Conservation (phyloP, 1,140 invertebrate species). For the Lepidurus apus region DNA sequence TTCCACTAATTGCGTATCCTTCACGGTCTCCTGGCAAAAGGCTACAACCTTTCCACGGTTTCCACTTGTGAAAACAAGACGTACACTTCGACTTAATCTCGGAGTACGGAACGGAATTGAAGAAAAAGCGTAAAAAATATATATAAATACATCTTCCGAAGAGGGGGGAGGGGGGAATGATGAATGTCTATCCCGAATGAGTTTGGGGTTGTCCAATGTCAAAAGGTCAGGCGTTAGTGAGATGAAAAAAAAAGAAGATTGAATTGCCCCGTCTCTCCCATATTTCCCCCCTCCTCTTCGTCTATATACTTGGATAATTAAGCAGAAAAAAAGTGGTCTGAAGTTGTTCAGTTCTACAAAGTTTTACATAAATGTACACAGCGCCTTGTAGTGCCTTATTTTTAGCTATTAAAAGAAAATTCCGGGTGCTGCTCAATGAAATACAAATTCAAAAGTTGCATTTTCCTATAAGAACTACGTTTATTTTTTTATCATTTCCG, state of each 20-base stretch:
- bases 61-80: slow-evolving; percentile 21
- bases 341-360: not conserved
- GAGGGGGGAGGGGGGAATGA: not conserved
- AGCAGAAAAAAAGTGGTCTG: not conserved
- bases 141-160: not conserved
- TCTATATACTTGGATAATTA: not conserved
- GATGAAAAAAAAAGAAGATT: not conserved
- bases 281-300: not conserved
- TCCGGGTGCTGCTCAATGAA: slow-evolving; percentile 1
- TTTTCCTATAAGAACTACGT: not conserved
- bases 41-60: slow-evolving; percentile 8
- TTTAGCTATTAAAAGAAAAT: not conserved
- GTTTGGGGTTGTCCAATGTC: slow-evolving; percentile 13
- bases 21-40: slow-evolving; percentile 9
- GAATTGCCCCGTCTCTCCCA: not conserved
- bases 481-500: not conserved
- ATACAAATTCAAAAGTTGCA: not conserved
- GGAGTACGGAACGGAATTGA: not conserved
- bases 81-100: not conserved
- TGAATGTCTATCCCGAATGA: not conserved
- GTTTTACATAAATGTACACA: not conserved
- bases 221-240: not conserved
- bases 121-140: not conserved
- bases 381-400: not conserved
- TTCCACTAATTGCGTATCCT: slow-evolving; percentile 15